Evolutionary conservation across 2,888 invertebrate species (phyloP).

Genomic region (Heliconius hortense): DNA sequence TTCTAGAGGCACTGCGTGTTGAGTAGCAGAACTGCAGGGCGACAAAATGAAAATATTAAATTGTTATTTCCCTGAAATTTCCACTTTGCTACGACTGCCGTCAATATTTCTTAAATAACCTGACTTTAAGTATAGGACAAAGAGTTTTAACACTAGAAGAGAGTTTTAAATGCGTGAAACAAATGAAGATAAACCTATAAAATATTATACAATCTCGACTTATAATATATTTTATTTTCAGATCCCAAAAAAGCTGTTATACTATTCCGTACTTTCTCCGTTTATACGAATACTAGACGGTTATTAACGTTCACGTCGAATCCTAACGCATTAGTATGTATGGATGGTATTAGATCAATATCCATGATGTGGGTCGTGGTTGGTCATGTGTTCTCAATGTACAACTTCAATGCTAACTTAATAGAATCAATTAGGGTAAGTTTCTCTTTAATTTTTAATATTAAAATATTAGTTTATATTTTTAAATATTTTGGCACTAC

Average conservation of each 20-base stretch:
- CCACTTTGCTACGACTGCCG: too few species aligned
- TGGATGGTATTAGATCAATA: slow-evolving; percentile 72
- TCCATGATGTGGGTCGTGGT: slow-evolving; percentile 78
- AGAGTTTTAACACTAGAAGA: not conserved
- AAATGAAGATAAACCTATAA: not conserved
- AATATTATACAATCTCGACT: not conserved
- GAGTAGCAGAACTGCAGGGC: too few species aligned
- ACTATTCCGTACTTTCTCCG: slow-evolving; percentile 55
- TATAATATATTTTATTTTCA: slow-evolving; percentile 43
- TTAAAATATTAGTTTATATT: not conserved
- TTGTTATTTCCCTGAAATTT: too few species aligned
- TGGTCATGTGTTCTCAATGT: slow-evolving; percentile 61
- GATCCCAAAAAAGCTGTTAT: slow-evolving; percentile 55
- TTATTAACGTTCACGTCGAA: slow-evolving; percentile 59
- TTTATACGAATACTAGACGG: slow-evolving; percentile 67
- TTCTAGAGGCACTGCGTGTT: too few species aligned
- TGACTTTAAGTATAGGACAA: not conserved
- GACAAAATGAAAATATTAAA: too few species aligned
- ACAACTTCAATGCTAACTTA: slow-evolving; percentile 51
- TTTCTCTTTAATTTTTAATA: slow-evolving; percentile 21
- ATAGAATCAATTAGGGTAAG: slow-evolving; percentile 51
- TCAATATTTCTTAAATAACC: too few species aligned
- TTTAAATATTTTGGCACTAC: not conserved
- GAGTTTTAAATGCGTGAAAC: too few species aligned
- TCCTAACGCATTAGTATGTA: slow-evolving; percentile 65